phyloP scores from a whole-genome alignment of 2,888 invertebrate species.

The Apodemia duryi region DNA sequence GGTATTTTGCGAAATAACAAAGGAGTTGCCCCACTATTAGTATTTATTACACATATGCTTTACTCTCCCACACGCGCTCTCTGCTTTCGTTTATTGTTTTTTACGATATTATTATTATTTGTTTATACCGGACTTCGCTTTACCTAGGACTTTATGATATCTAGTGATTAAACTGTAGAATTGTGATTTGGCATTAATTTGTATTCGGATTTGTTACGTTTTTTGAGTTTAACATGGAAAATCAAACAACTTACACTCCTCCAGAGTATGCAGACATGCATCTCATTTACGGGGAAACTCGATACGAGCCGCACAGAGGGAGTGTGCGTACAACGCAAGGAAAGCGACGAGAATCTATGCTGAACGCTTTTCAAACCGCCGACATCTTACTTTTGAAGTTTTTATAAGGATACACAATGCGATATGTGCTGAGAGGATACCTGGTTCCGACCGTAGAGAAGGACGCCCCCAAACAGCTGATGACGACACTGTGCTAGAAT shows the following conservation, averaged over 20 bases:
- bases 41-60: neutral
- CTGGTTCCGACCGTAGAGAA: neutral
- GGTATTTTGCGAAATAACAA: neutral
- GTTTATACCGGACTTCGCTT: no score
- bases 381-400: neutral
- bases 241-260: neutral
- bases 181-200: no score
- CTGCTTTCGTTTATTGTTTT: no score
- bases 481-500: neutral
- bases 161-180: no score
- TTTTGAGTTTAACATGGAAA: no score
- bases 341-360: neutral
- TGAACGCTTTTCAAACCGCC: neutral
- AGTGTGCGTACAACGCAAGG: neutral
- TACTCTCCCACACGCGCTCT: no score
- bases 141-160: no score
- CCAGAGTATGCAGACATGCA: neutral
- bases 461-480: neutral
- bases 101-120: neutral
- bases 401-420: neutral
- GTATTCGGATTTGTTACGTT: no score
- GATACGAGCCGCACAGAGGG: slow-evolving; percentile 1
- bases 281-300: neutral
- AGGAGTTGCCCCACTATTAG: neutral
- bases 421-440: slow-evolving; percentile 1